A percentile compares a stretch with the other conserved stretches of the same genome.
Conservation (phyloP, 2,888 invertebrate genomes). For the Xylota sylvarum region DNA sequence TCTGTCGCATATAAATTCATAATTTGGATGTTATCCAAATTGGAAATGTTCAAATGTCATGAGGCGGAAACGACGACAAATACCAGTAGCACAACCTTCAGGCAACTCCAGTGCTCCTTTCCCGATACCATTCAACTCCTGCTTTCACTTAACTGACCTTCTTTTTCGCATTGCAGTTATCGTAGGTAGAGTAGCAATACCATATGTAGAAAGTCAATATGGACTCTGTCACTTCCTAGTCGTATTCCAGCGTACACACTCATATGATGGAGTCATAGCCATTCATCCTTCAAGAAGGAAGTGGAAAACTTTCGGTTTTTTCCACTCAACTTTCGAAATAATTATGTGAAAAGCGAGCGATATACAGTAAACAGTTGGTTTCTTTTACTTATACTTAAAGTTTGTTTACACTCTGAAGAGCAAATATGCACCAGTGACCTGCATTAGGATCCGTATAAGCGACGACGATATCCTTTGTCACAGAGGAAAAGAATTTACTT, state of each 20-base stretch:
- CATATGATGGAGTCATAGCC: constrained; percentile 21
- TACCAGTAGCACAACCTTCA: constrained; percentile 30
- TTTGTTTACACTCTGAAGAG: constrained; percentile 33
- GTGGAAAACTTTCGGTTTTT: constrained; percentile 59
- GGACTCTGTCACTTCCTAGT: constrained; percentile 59
- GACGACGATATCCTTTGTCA: constrained; percentile 37
- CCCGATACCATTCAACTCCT: constrained; percentile 10
- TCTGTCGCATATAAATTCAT: constrained; percentile 62
- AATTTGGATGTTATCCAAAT: constrained; percentile 67
- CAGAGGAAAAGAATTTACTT: constrained; percentile 24
- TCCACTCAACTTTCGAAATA: constrained; percentile 23
- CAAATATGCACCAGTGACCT: constrained; percentile 60
- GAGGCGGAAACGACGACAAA: constrained; percentile 61
- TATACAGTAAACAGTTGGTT: constrained; percentile 2
- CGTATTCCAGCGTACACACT: constrained; percentile 6
- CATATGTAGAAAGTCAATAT: constrained; percentile 51
- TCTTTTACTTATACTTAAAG: constrained; percentile 6
- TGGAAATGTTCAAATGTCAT: constrained; percentile 61
- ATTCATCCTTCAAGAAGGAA: constrained; percentile 42
- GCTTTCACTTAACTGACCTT: constrained; percentile 63
- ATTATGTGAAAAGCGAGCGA: constrained; percentile 40
- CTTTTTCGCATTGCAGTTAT: constrained; percentile 63
- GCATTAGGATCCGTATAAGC: constrained; percentile 28
- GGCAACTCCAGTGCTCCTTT: neutral
- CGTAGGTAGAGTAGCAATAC: constrained; percentile 15